Evolutionary conservation across 2,888 invertebrate genomes (phyloP).

Genomic region (Steinernema hermaphroditum): DNA sequence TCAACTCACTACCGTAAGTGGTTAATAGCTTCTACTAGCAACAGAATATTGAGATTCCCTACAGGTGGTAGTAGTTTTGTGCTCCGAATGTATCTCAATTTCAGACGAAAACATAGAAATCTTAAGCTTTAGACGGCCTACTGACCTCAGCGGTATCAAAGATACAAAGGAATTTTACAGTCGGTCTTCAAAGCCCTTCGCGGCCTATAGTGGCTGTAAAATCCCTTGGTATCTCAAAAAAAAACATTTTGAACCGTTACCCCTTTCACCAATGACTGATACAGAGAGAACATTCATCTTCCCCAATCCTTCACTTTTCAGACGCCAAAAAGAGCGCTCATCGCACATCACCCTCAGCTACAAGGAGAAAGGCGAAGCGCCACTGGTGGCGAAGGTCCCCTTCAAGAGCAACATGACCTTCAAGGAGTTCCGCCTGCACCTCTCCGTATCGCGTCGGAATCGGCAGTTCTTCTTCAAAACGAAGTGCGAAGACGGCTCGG

Average conservation of each 20-base stretch:
- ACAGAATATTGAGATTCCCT: no score
- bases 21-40: no score
- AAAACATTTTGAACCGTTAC: background rate
- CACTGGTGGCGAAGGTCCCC: constrained; percentile 57
- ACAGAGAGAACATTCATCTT: constrained; percentile 17
- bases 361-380: constrained; percentile 48
- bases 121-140: no score
- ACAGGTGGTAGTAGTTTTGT: no score
- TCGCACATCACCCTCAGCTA: constrained; percentile 36
- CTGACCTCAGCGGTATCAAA: no score
- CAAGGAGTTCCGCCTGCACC: constrained; percentile 51
- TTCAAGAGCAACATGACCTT: constrained; percentile 45
- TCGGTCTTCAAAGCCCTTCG: no score
- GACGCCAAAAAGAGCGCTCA: constrained; percentile 31
- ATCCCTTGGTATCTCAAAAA: background rate
- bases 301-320: no score
- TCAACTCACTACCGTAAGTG: no score
- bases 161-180: no score
- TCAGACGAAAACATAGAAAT: no score
- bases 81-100: no score
- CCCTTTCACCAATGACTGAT: background rate
- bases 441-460: constrained; percentile 47
- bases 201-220: background rate
- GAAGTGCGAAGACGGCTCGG: constrained; percentile 44
- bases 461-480: constrained; percentile 53